These are phyloP conservation scores for Melitaea cinxia DNA, from an alignment of 1,140 invertebrate genomes.

Conservation along the genomic window DNA sequence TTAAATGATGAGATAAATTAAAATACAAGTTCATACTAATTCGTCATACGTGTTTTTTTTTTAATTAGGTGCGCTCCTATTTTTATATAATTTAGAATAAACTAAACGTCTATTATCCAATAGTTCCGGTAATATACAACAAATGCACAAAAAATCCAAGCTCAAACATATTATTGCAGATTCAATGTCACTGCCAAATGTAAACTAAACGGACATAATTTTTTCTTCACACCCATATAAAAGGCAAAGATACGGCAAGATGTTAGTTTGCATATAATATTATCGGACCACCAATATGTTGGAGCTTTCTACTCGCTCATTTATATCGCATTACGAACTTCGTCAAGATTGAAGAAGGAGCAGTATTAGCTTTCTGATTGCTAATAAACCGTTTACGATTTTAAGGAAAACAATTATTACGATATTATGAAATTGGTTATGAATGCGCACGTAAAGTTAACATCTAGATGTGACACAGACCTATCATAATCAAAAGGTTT, in stretches of 20 bases:
- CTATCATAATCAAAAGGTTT: no score
- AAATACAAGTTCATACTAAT: no score
- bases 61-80: no score
- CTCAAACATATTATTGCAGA: no score
- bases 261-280: background rate
- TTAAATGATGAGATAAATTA: no score
- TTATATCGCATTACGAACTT: conserved; percentile 21
- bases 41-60: no score
- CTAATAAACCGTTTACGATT: conserved; percentile 36
- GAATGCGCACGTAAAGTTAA: background rate
- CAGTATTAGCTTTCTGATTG: conserved; percentile 20
- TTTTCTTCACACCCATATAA: background rate
- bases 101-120: no score
- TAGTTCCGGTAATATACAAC: no score
- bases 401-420: conserved; percentile 23
- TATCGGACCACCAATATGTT: conserved; percentile 17
- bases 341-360: conserved; percentile 11
- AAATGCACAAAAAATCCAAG: no score
- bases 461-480: background rate
- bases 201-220: background rate
- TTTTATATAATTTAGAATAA: no score
- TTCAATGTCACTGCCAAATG: background rate
- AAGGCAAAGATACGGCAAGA: background rate
- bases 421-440: conserved; percentile 11
- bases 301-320: conserved; percentile 2